Evolutionary conservation across 2,888 invertebrate genomes (phyloP), one percentile per base, ranked within the genome.

Genomic region (Troides oblongomaculatus): DNA sequence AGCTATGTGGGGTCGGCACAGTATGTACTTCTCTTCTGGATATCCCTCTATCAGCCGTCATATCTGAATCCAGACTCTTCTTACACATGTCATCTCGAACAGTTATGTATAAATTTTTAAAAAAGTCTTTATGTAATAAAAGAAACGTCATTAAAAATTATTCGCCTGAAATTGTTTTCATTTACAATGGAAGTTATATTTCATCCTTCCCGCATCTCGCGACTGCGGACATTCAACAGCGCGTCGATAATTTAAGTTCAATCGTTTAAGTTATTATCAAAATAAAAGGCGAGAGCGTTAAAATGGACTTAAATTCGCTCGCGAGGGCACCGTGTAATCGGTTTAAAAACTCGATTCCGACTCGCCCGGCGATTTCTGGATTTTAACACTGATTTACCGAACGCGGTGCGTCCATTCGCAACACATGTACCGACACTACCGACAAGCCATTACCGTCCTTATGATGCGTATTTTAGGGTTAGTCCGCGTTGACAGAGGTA

Each of bases 381-480:
- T 66, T 70, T 70, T 66, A 70, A 70, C 70, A 67, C 64, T 70
- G 70, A 70, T 70, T 70, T 70, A 70, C 70, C 53, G 66, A 43
- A 60, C 63, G 25, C 50, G 39, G 39, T 17, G 63, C 62, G 66
- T 62, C 66, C 63, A 63, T 63, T 70, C 70, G 62, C 64, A 66
- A 70, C 70, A 66, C 64, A 39, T 70, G 66, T 67, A 70, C 63
- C 57, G 62, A 62, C 65, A 58, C 50, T 63, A 50, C 66, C 64
- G 63, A 66, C 70, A 66, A 57, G 70, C 70, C 70, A 70, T 70
- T 70, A 70, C 70, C 70, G 46, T 66, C 66, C 63, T 70, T 70
- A 60, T 59, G 66, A 30, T 53, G 36, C 57, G 59, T 18, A 25
- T 25, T n/a, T 59, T 65, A 65, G 50, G 23, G 63, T 8, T 6